Conservation (phyloP, 2,888 invertebrate genomes). For the Danaus chrysippus region DNA sequence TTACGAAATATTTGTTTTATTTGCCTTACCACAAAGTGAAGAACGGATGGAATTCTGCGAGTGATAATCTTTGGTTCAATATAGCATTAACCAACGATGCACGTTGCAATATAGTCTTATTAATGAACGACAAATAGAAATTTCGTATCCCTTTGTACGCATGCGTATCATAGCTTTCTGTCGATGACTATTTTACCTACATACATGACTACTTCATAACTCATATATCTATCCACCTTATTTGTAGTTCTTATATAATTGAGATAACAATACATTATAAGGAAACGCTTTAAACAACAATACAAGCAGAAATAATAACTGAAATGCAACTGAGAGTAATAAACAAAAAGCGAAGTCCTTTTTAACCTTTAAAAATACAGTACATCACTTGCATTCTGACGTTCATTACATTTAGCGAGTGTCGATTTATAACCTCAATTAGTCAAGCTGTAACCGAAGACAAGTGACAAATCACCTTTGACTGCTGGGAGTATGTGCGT, state of each 20-base stretch:
- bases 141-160: slow-evolving; percentile 58
- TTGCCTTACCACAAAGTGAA: background rate
- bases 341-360: slow-evolving; percentile 2
- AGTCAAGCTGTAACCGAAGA: slow-evolving; percentile 61
- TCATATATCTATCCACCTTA: no score
- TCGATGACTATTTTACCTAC: no score
- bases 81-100: slow-evolving; percentile 30
- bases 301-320: background rate
- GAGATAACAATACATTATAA: no score
- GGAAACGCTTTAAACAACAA: background rate
- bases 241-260: no score
- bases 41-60: background rate
- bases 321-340: background rate
- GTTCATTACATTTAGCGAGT: slow-evolving; percentile 55
- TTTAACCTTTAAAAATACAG: slow-evolving; percentile 22
- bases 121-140: slow-evolving; percentile 61
- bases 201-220: no score
- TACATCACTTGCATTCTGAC: slow-evolving; percentile 41
- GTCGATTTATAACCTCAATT: slow-evolving; percentile 74
- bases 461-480: slow-evolving; percentile 66
- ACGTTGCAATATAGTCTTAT: slow-evolving; percentile 41
- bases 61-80: slow-evolving; percentile 36
- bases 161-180: slow-evolving; percentile 31
- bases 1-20: no score
- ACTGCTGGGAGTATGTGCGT: slow-evolving; percentile 58